A percentile compares a stretch with the other conserved stretches of the same genome.
Conservation (phyloP, 2,797 vertebrate genomes). For the Coccyzus lansbergi region DNA sequence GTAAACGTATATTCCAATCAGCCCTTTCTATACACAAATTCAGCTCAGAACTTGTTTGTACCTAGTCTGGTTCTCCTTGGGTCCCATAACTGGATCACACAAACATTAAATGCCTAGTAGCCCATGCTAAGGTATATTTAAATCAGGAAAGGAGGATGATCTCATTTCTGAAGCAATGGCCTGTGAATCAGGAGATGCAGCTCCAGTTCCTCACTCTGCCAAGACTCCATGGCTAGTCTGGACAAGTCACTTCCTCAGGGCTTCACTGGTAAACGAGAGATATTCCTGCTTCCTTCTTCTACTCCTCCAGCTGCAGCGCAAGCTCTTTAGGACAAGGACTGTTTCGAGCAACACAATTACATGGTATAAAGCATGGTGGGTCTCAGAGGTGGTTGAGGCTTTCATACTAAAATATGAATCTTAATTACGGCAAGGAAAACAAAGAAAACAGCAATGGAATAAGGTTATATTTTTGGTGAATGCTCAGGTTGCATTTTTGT, state of each 20-base stretch:
- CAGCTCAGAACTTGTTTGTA: background rate
- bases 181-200: slow-evolving; percentile 30
- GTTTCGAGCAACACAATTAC: background rate
- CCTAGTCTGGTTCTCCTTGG: background rate
- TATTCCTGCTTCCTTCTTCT: background rate
- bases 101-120: background rate
- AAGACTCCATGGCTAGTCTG: slow-evolving; percentile 11
- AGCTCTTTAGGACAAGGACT: slow-evolving; percentile 10
- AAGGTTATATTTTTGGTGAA: background rate
- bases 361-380: background rate
- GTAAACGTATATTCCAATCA: background rate
- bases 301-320: background rate
- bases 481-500: background rate
- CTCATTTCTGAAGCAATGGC: slow-evolving; percentile 43
- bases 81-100: background rate
- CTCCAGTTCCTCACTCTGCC: slow-evolving; percentile 5
- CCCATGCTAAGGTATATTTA: background rate
- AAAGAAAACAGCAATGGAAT: background rate
- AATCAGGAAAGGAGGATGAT: slow-evolving; percentile 10
- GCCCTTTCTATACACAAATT: background rate
- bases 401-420: background rate
- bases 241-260: slow-evolving; percentile 37
- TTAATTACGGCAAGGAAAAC: background rate
- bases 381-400: background rate
- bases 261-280: background rate